Percentiles rank a stretch among this genome's conserved stretches.
phyloP scores from a whole-genome alignment of 2,113 vertebrate genomes.

The Daboia siamensis region DNA sequence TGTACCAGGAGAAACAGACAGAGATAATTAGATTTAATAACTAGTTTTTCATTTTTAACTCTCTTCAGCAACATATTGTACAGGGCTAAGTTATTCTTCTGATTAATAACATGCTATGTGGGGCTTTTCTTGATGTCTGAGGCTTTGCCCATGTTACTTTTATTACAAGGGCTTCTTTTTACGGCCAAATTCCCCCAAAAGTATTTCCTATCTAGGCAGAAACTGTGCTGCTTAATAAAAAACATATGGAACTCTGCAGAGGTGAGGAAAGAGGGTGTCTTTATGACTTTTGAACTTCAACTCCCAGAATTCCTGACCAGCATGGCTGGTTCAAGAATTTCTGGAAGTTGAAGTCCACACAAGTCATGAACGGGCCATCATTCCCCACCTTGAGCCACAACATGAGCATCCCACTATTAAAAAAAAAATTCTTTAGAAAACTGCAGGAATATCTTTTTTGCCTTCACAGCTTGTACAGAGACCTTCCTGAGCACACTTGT shows the following conservation, averaged over 20 bases:
- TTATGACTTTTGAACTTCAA: background rate
- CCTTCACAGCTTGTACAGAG: background rate
- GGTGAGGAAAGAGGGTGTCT: background rate
- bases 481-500: background rate
- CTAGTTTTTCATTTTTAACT: conserved; percentile 2
- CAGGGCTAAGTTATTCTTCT: background rate
- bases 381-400: background rate
- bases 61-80: background rate
- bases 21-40: background rate
- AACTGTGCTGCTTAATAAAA: background rate
- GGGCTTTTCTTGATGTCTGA: background rate
- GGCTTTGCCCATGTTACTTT: background rate
- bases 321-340: background rate
- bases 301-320: background rate
- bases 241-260: background rate
- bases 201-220: background rate
- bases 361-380: background rate
- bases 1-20: background rate
- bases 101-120: background rate
- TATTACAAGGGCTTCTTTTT: background rate
- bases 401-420: background rate
- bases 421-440: background rate
- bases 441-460: background rate
- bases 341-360: background rate
- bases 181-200: background rate